Conservation (phyloP, 2,888 invertebrate genomes). For the Phasia obesa region DNA sequence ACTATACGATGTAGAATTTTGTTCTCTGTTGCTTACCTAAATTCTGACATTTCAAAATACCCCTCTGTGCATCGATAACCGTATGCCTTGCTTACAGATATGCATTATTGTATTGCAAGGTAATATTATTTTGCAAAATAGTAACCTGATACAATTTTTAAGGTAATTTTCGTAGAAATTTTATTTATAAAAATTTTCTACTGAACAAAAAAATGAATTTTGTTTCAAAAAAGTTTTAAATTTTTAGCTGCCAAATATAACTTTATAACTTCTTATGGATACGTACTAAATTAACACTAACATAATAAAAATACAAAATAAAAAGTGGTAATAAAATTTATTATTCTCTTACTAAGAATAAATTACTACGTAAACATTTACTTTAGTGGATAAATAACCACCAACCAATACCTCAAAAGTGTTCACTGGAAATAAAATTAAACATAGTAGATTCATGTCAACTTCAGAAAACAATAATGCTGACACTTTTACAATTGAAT, state of each 20-base stretch:
- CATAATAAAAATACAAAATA: not conserved
- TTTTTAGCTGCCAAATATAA: not conserved
- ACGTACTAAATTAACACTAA: not conserved
- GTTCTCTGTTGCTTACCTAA: too few relatives aligned
- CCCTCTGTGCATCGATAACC: too few relatives aligned
- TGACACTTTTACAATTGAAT: constrained; percentile 55
- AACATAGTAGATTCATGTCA: constrained; percentile 31
- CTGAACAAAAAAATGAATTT: too few relatives aligned
- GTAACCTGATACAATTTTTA: too few relatives aligned
- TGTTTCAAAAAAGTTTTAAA: too few relatives aligned
- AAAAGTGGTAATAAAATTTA: not conserved
- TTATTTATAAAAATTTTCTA: too few relatives aligned
- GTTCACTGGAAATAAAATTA: constrained; percentile 49
- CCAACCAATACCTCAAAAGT: not conserved
- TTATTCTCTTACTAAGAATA: not conserved
- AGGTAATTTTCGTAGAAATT: too few relatives aligned
- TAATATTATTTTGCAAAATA: too few relatives aligned
- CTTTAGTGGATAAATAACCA: not conserved
- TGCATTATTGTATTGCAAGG: too few relatives aligned
- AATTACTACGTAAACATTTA: not conserved
- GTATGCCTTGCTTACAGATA: too few relatives aligned
- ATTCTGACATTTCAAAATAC: too few relatives aligned
- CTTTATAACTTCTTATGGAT: not conserved
- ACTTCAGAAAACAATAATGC: constrained; percentile 43
- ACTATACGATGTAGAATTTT: too few relatives aligned